A percentile compares a stretch with the other conserved stretches of the same genome.
Conservation (phyloP, 2,888 invertebrate species). For the Harmothoe impar region DNA sequence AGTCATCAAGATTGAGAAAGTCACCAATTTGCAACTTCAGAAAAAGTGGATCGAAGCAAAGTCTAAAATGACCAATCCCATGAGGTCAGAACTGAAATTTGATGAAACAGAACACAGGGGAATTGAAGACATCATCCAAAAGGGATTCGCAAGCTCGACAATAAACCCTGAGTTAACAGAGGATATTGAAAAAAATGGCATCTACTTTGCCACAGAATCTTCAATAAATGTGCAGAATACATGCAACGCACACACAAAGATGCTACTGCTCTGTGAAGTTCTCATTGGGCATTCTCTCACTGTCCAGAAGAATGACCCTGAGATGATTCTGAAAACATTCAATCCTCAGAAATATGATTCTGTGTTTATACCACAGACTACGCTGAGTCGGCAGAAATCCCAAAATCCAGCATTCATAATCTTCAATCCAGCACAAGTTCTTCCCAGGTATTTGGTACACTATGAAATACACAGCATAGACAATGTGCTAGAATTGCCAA, state of each 20-base stretch:
- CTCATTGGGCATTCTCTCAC: slow-evolving; percentile 65
- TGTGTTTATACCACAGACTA: slow-evolving; percentile 62
- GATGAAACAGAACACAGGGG: slow-evolving; percentile 65
- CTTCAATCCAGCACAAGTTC: slow-evolving; percentile 65
- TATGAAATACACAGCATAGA: slow-evolving; percentile 46
- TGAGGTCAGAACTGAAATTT: slow-evolving; percentile 65
- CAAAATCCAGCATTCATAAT: slow-evolving; percentile 66
- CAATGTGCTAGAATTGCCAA: neutral
- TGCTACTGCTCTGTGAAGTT: slow-evolving; percentile 68
- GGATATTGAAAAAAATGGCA: slow-evolving; percentile 63
- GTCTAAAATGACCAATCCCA: slow-evolving; percentile 58
- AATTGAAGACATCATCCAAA: slow-evolving; percentile 63
- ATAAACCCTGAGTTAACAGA: neutral
- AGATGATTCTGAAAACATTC: slow-evolving; percentile 60
- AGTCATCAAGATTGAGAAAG: slow-evolving; percentile 66
- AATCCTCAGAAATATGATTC: slow-evolving; percentile 63
- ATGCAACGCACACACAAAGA: slow-evolving; percentile 67
- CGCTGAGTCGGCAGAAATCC: slow-evolving; percentile 55
- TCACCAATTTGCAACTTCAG: slow-evolving; percentile 62
- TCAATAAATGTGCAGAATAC: slow-evolving; percentile 67
- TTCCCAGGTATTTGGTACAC: slow-evolving; percentile 66
- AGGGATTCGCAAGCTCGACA: slow-evolving; percentile 66
- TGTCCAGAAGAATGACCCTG: neutral
- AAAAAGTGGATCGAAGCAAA: slow-evolving; percentile 50
- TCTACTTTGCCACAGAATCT: slow-evolving; percentile 69